Evolutionary conservation across 2,797 vertebrate genomes (phyloP).

Genomic region (Hafferia zeledoni): DNA sequence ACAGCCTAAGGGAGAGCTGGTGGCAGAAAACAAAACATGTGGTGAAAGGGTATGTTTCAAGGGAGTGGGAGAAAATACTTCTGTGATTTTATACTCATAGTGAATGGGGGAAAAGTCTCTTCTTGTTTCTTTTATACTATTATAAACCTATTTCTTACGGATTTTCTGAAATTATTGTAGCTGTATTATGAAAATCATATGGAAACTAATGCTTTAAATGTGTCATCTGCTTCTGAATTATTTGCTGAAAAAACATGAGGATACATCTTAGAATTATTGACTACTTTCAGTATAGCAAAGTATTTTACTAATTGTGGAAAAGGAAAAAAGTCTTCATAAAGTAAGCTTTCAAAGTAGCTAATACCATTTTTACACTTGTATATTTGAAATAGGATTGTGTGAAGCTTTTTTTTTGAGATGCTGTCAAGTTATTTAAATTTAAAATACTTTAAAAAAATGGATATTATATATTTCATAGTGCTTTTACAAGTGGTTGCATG

Average conservation of each 20-base stretch:
- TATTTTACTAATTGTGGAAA: constrained; percentile 29
- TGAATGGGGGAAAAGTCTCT: background rate
- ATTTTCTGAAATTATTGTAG: constrained; percentile 13
- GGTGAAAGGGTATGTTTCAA: background rate
- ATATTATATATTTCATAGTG: background rate
- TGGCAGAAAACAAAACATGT: background rate
- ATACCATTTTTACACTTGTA: background rate
- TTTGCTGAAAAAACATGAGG: background rate
- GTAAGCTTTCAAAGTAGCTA: background rate
- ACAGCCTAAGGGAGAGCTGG: background rate
- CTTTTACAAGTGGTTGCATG: background rate
- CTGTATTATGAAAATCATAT: constrained; percentile 31
- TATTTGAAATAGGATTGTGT: background rate
- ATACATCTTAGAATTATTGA: background rate
- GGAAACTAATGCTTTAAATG: constrained; percentile 1
- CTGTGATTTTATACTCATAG: background rate
- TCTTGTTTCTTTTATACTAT: background rate
- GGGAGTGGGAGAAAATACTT: background rate
- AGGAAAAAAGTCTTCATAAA: background rate
- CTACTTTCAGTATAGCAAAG: background rate
- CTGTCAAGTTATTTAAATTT: background rate
- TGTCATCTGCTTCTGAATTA: constrained; percentile 34
- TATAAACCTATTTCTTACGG: background rate
- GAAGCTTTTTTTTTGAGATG: background rate
- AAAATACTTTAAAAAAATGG: background rate